Base-by-base conservation (phyloP, 2,113 vertebrate species). In the Corythornis madagascariensis region DNA sequence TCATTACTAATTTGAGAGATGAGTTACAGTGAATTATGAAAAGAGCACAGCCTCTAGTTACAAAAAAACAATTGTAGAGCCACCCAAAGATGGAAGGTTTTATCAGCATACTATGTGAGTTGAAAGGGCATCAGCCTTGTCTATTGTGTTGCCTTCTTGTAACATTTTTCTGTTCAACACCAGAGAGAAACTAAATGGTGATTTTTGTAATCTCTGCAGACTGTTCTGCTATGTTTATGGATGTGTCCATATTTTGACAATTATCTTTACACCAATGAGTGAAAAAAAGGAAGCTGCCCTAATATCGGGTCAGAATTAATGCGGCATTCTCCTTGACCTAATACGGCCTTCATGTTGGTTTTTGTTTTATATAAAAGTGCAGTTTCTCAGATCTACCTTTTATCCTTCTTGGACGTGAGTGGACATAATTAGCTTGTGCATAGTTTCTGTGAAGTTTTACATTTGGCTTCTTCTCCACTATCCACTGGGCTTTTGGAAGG, bases 1-100 rank as follows among this genome's bases (percentile, higher is more conserved):
- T 38, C 38, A 38, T 38, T 38, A 11, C 38, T 38, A 38, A 10
- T 38, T 38, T 38, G 38, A 38, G 38, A 38, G 38, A 95, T 91
- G 74, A 91, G 56, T 89, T 87, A 84, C 67, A 73, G 82, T 93
- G 85, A 91, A 89, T 60, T 73, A 90, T n/a, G 64, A 89, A 87
- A 90, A 59, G 63, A 89, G 24, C 53, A 79, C 38, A 91, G 74
- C 64, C 74, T 93, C 64, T 63, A 79, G 87, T 73, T 79, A 85
- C 26, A 79, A 79, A 93, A 78, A 64, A 65, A 88, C 47, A 82
- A 56, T 57, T 55, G 65, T 5, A 57, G 6, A 85, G 66, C 53
- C 7, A 2, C 38, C 53, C 53, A 82, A 75, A 71, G 64, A 85
- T 31, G 31, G 10, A 63, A 42, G 25, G 15, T 86, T 60, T 13